Conservation (phyloP, 2,888 invertebrate species). For the Trichogramma dendrolimi region DNA sequence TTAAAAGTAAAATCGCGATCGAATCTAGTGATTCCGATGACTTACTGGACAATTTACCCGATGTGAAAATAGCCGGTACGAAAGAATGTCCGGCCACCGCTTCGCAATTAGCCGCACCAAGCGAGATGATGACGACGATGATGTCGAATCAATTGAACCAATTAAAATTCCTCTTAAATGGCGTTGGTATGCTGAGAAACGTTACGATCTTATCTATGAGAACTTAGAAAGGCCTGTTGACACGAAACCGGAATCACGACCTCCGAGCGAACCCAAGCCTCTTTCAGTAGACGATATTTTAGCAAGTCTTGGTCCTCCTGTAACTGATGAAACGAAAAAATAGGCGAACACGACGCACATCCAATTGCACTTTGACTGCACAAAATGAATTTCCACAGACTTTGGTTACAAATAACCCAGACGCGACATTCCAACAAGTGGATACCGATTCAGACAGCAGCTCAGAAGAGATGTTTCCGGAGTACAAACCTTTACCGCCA, state of each 20-base stretch:
- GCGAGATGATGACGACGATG: constrained; percentile 9
- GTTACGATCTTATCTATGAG: constrained; percentile 18
- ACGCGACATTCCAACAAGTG: no score
- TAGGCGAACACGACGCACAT: no score
- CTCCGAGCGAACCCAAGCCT: no score
- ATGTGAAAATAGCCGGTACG: constrained; percentile 39
- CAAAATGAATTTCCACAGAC: no score
- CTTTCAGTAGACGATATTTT: no score
- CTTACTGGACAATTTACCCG: constrained; percentile 38
- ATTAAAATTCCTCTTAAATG: constrained; percentile 6
- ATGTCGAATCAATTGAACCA: background rate
- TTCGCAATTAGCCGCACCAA: constrained; percentile 22
- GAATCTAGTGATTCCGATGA: constrained; percentile 33
- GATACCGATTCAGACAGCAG: no score
- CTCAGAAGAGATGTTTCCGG: background rate
- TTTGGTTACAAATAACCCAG: no score
- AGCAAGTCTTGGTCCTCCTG: no score
- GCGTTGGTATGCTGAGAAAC: constrained; percentile 12
- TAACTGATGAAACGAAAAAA: no score
- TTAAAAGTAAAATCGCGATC: background rate
- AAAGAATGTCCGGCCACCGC: constrained; percentile 21
- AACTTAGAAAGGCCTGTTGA: background rate
- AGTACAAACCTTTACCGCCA: background rate
- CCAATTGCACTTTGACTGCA: no score
- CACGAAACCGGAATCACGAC: no score